A percentile compares a stretch with the other conserved stretches of the same genome.
Conservation (phyloP, 1,140 invertebrate species). For the Eupeodes corollae region DNA sequence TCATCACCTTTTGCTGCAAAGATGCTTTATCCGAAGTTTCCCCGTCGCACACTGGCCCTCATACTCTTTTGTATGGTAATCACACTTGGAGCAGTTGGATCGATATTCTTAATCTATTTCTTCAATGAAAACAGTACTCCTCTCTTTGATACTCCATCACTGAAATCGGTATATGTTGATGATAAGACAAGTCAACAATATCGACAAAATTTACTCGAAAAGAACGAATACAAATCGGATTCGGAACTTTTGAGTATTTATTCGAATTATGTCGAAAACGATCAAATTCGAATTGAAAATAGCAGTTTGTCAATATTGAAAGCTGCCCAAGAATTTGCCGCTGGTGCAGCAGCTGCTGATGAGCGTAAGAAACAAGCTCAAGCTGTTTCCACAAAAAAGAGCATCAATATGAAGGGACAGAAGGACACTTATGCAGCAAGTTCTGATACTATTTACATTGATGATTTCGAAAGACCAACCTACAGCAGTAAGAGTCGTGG, state of each 20-base stretch:
- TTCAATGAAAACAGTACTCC: not conserved
- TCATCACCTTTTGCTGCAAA: not conserved
- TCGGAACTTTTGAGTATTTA: not conserved
- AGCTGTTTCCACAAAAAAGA: too few species aligned
- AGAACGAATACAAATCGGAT: not conserved
- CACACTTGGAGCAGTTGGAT: conserved; percentile 2
- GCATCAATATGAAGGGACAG: too few species aligned
- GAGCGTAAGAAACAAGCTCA: not conserved
- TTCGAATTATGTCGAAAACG: not conserved
- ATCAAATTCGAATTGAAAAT: not conserved
- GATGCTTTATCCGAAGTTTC: conserved; percentile 1
- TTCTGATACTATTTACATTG: conserved; percentile 1
- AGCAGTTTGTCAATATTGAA: not conserved
- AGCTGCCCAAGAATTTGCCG: not conserved
- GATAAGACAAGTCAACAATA: not conserved
- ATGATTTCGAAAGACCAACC: not conserved
- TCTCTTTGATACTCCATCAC: not conserved
- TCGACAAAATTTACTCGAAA: conserved; percentile 1
- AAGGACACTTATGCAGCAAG: too few species aligned
- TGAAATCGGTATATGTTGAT: not conserved
- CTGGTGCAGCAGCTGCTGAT: not conserved
- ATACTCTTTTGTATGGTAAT: not conserved
- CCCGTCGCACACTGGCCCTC: not conserved
- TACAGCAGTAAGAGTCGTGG: not conserved
- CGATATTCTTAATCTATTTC: conserved; percentile 2